Base-by-base conservation (phyloP, 2,888 invertebrate species). In the Amphipyra berbera region DNA sequence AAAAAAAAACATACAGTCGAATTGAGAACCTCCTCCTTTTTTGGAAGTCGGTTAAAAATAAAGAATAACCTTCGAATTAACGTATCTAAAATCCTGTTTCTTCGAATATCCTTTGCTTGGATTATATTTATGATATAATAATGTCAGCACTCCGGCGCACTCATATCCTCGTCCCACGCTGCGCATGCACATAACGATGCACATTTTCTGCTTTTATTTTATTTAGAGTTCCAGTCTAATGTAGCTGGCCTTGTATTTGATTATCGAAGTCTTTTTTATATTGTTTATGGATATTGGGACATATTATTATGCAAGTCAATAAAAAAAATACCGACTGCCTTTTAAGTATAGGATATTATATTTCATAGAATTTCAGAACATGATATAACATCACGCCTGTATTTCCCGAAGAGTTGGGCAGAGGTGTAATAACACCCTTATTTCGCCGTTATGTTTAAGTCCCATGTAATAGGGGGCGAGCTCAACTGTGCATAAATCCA, bases 151-250 rank as follows among this genome's bases (percentile, higher is more conserved):
- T 27, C 13, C 41, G 10, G 15, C 50, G 38, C 13, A 21, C 38
- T 56, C 33, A 47, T 8, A 49, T 67, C 21, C 13, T 44, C 30
- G 13, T 30, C 56, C 53, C 56, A 56, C 63, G 53, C 50, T 42
- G 35, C 33, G 53, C 15, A 7, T 49, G 37, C 40, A 30, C 56
- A 46, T 57, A 57, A 49, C 62, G 14, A 57, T 59, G 27, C 12
- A 45, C 8, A 46, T 60, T 64, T 62, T 60, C 4, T 21, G 2
- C 6, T 60, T 42, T 68, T 52, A 21, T 57, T 72, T 47, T 44
- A 40, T 49, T 13, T 15, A n/a, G 9, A 35, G 6, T 3, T 44
- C 30, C 13, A 53, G 27, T 50, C 9, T 14, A 8, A 8, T 41
- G n/a, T 30, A 5, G 0, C 6, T n/a, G 35, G 45, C 61, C 61